phyloP scores from a whole-genome alignment of 2,113 vertebrate genomes.

The Perca flavescens region DNA sequence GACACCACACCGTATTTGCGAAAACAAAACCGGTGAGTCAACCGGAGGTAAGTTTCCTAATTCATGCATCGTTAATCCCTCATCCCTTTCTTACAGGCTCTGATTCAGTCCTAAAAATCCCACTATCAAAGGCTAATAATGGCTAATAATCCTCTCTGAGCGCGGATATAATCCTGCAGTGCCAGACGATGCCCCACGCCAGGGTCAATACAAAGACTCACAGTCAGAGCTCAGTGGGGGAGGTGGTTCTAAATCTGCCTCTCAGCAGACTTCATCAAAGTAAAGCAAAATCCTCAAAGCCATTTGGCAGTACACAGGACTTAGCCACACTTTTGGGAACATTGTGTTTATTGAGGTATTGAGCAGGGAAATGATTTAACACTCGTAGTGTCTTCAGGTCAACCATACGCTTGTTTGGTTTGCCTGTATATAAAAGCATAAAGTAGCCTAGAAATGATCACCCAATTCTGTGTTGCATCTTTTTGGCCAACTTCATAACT shows the following conservation, averaged over 20 bases:
- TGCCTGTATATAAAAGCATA: no score
- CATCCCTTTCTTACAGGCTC: neutral
- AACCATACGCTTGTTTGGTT: no score
- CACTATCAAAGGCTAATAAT: slow-evolving; percentile 59
- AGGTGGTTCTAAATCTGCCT: neutral
- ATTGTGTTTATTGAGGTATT: no score
- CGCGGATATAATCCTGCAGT: slow-evolving; percentile 4
- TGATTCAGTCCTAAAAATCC: slow-evolving; percentile 15
- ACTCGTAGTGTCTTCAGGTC: no score
- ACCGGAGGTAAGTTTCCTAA: slow-evolving; percentile 3
- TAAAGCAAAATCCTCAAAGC: slow-evolving; percentile 1
- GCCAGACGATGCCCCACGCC: slow-evolving; percentile 13
- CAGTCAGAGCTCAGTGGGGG: neutral
- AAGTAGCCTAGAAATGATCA: no score
- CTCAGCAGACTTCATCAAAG: slow-evolving; percentile 37
- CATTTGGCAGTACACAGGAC: no score
- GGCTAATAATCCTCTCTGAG: slow-evolving; percentile 58
- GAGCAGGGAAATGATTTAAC: no score
- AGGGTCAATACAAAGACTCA: slow-evolving; percentile 19
- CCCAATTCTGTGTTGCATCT: no score
- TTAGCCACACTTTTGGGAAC: no score
- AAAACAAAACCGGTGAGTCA: neutral
- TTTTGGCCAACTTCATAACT: no score
- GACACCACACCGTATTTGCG: no score
- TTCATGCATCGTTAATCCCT: slow-evolving; percentile 21